Conservation (phyloP, 2,113 vertebrate genomes). For the Chlamydotis undulata region DNA sequence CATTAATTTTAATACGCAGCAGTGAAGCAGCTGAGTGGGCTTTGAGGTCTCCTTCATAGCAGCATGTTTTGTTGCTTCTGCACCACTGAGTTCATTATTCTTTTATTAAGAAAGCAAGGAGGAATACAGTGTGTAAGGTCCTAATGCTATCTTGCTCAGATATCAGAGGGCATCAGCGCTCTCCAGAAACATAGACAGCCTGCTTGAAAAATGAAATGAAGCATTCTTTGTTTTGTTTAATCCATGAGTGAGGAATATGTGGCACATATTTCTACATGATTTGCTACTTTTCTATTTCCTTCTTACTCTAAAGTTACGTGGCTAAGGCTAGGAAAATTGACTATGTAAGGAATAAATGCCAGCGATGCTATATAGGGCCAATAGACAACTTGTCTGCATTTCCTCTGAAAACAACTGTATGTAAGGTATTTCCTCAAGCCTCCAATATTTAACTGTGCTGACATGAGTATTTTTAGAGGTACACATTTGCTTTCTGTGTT, state of each 20-base stretch:
- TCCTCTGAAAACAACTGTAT: background rate
- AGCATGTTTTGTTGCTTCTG: conserved; percentile 16
- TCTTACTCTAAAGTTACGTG: background rate
- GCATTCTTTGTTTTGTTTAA: background rate
- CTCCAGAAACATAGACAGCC: background rate
- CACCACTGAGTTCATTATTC: conserved; percentile 10
- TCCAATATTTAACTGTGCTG: background rate
- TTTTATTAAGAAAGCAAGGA: conserved; percentile 45
- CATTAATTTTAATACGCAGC: conserved; percentile 44
- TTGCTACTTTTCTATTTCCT: background rate
- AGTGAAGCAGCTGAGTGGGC: conserved; percentile 4
- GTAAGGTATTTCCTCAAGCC: background rate
- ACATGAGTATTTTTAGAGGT: background rate
- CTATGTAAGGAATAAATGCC: background rate
- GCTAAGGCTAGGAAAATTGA: background rate
- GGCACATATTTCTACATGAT: background rate
- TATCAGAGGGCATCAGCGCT: background rate
- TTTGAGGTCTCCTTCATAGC: conserved; percentile 17
- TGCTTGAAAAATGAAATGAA: background rate
- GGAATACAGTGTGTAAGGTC: background rate
- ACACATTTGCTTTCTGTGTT: background rate
- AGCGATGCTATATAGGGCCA: background rate
- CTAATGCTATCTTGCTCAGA: background rate
- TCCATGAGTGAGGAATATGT: background rate
- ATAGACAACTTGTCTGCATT: background rate